Conservation (phyloP, 2,113 vertebrate species). For the Otis tarda region DNA sequence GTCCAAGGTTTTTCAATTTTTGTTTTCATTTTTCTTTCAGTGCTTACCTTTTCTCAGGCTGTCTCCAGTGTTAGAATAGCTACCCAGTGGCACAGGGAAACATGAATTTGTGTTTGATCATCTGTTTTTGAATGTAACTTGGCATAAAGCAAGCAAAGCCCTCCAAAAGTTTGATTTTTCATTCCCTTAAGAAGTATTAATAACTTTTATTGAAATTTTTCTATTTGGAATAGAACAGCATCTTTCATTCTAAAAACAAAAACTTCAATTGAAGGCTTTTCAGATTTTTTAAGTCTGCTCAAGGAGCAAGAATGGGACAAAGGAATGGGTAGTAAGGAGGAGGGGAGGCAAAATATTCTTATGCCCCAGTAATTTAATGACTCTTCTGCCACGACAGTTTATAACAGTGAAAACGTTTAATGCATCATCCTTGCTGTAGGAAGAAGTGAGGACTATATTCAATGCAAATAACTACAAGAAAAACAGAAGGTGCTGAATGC, state of each 20-base stretch:
- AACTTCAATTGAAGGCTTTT: background rate
- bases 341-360: background rate
- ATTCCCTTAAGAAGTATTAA: background rate
- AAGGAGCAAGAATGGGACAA: background rate
- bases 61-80: background rate
- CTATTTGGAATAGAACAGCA: background rate
- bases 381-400: background rate
- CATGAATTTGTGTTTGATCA: background rate
- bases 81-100: background rate
- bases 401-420: background rate
- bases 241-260: background rate
- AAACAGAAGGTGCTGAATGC: background rate
- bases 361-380: background rate
- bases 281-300: background rate
- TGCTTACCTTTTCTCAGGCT: background rate
- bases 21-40: background rate
- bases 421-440: background rate
- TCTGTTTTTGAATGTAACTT: background rate
- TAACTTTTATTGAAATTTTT: background rate
- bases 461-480: background rate
- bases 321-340: background rate
- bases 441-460: background rate
- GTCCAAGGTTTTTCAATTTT: background rate
- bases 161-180: background rate
- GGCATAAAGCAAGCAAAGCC: background rate